Evolutionary conservation across 2,113 vertebrate genomes (phyloP).

Genomic region (Trematocara unimaculatum): DNA sequence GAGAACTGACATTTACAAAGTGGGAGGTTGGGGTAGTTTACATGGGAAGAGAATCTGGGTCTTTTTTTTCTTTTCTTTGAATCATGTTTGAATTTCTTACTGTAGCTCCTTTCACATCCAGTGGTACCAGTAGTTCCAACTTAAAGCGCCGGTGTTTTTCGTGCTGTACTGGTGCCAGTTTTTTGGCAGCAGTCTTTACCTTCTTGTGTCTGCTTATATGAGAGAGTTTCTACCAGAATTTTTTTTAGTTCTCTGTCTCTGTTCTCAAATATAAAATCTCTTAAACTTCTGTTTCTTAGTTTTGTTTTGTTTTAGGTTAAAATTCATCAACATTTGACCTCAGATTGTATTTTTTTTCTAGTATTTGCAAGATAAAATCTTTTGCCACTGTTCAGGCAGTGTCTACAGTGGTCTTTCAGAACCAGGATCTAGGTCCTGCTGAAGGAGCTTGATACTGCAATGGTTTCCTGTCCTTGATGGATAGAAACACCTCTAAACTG

Average conservation of each 20-base stretch:
- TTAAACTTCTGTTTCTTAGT: not conserved
- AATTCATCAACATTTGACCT: not conserved
- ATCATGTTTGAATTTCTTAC: not conserved
- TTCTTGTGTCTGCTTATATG: not conserved
- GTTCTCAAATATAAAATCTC: not conserved
- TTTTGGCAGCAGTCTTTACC: not conserved
- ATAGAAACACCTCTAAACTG: not conserved
- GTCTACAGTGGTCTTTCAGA: slow-evolving; percentile 1
- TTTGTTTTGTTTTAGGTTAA: not conserved
- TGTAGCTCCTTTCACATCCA: not conserved
- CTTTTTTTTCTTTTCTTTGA: not conserved
- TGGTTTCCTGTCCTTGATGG: not conserved
- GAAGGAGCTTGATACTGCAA: not conserved
- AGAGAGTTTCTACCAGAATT: not conserved
- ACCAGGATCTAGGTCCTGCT: not conserved
- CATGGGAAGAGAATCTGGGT: not conserved
- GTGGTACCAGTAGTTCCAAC: not conserved
- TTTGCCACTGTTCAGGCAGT: not conserved
- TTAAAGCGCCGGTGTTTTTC: not conserved
- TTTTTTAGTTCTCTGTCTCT: not conserved
- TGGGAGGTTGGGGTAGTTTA: not conserved
- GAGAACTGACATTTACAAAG: not conserved
- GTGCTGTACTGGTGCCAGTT: not conserved
- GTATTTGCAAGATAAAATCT: not conserved
- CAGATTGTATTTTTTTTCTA: not conserved